Evolutionary conservation across 2,797 vertebrate species (phyloP).

Genomic region (Phrynocephalus forsythii): DNA sequence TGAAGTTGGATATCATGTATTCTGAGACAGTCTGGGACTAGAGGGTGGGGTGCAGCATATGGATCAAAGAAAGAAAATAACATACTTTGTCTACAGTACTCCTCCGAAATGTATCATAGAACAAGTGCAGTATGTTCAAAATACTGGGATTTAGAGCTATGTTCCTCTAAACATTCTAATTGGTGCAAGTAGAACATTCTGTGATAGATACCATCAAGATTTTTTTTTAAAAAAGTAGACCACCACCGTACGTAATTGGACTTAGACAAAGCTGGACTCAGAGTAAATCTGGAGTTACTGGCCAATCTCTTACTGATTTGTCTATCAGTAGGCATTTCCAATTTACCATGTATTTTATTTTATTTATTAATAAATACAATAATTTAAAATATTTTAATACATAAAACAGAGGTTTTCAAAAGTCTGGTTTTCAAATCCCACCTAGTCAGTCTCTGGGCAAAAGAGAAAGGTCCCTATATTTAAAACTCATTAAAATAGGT

Average conservation of each 20-base stretch:
- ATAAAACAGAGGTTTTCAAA: no score
- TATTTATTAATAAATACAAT: no score
- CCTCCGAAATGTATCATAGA: neutral
- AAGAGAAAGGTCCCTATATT: no score
- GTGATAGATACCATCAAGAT: neutral
- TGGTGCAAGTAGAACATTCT: neutral
- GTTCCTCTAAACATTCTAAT: neutral
- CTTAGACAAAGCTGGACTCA: neutral
- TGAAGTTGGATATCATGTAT: conserved; percentile 42
- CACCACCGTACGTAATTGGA: neutral
- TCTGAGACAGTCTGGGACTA: conserved; percentile 17
- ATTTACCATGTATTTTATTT: no score
- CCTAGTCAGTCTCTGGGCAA: no score
- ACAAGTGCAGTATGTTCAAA: neutral
- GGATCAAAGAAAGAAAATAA: conserved; percentile 26
- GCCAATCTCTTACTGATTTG: no score
- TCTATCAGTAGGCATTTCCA: no score
- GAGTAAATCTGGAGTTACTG: neutral
- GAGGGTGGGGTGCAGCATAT: neutral
- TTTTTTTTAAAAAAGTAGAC: neutral
- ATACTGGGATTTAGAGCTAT: neutral
- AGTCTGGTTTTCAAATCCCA: no score
- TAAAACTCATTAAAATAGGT: no score
- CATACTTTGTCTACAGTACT: neutral
- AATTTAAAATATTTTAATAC: no score